Evolutionary conservation across 2,797 vertebrate species (phyloP).

Genomic region (Lepidocolaptes lacrymiger): DNA sequence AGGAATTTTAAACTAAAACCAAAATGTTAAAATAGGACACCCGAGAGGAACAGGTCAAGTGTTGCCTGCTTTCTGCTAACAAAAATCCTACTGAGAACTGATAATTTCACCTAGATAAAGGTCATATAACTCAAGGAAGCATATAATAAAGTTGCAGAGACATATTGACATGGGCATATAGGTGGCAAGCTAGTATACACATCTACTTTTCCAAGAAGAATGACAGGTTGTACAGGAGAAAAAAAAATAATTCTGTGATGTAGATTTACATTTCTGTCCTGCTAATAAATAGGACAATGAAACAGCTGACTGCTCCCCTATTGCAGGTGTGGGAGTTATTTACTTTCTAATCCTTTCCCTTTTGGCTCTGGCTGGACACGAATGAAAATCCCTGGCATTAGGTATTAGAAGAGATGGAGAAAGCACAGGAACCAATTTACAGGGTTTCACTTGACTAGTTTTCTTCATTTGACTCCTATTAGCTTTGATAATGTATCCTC

Average conservation of each 20-base stretch:
- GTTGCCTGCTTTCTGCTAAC: background rate
- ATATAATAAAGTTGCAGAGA: background rate
- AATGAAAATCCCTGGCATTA: constrained; percentile 87
- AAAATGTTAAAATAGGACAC: background rate
- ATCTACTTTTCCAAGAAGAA: background rate
- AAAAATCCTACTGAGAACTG: background rate
- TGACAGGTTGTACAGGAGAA: background rate
- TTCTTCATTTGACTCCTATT: constrained; percentile 93
- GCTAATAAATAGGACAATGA: constrained; percentile 83
- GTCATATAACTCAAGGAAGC: background rate
- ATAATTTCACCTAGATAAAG: background rate
- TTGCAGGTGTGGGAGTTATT: constrained; percentile 86
- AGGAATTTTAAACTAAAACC: background rate
- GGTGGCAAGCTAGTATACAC: background rate
- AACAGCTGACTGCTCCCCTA: constrained; percentile 85
- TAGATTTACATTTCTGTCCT: constrained; percentile 85
- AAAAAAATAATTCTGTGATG: background rate
- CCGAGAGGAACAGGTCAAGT: background rate
- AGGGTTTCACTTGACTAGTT: constrained; percentile 87
- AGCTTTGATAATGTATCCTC: constrained; percentile 89
- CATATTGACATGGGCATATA: background rate
- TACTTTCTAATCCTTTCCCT: constrained; percentile 87
- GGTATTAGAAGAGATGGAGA: constrained; percentile 80
- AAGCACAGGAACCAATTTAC: constrained; percentile 83
- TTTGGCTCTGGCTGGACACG: constrained; percentile 77